A percentile compares a stretch with the other conserved stretches of the same genome.
Evolutionary conservation across 2,888 invertebrate genomes (phyloP).

Genomic region (Auanema freiburgensis): DNA sequence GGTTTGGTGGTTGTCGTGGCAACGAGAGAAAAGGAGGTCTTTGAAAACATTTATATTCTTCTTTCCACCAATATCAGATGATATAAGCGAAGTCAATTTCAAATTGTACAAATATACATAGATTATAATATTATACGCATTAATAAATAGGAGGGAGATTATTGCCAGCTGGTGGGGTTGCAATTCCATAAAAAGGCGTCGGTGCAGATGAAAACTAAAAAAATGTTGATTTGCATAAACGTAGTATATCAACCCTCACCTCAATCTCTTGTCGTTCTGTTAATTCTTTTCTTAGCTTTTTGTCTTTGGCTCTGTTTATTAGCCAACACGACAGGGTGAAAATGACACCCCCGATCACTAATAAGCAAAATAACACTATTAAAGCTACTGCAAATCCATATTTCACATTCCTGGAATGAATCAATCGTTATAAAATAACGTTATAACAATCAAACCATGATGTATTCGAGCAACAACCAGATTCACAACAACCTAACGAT

Average conservation of each 20-base stretch:
- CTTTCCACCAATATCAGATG: too few species aligned
- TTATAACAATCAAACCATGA: conserved; percentile 29
- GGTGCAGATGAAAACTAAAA: neutral
- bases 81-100: too few species aligned
- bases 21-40: too few species aligned
- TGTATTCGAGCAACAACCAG: conserved; percentile 45
- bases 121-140: too few species aligned
- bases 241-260: neutral
- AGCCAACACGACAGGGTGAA: conserved; percentile 49
- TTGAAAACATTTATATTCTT: too few species aligned
- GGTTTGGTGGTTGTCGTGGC: too few species aligned
- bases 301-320: conserved; percentile 42
- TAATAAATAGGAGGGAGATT: too few species aligned
- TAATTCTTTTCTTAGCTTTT: conserved; percentile 36
- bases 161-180: neutral
- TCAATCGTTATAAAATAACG: neutral
- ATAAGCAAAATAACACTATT: conserved; percentile 46
- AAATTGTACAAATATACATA: too few species aligned
- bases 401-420: conserved; percentile 35
- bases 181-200: neutral
- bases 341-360: conserved; percentile 44
- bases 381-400: conserved; percentile 54
- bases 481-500: conserved; percentile 48
- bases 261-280: conserved; percentile 30
- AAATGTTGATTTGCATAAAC: neutral